Evolutionary conservation across 2,797 vertebrate species (phyloP).

Genomic region (Notoglanidium macrostoma): DNA sequence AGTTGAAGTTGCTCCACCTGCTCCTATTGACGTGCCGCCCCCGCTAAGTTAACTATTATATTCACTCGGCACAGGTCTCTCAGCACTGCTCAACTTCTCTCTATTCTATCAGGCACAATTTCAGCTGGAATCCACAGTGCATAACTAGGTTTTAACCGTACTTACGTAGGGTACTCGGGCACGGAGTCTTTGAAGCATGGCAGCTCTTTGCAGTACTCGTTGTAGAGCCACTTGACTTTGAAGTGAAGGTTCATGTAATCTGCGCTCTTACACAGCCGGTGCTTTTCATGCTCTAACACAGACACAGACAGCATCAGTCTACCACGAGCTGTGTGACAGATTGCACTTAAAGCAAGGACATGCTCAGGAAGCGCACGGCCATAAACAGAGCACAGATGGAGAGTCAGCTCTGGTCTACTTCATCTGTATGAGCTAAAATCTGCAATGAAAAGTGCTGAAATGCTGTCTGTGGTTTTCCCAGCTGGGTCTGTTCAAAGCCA

Average conservation of each 20-base stretch:
- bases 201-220: slow-evolving; percentile 94
- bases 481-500: background rate
- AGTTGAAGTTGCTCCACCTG: background rate
- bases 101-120: background rate
- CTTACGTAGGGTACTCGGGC: slow-evolving; percentile 88
- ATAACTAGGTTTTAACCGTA: slow-evolving; percentile 26
- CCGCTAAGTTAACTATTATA: background rate
- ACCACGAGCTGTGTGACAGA: slow-evolving; percentile 20
- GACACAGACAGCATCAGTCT: slow-evolving; percentile 52
- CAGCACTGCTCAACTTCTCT: background rate
- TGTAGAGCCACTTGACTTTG: slow-evolving; percentile 98
- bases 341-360: slow-evolving; percentile 16
- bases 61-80: background rate
- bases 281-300: slow-evolving; percentile 87
- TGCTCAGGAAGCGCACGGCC: background rate
- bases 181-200: slow-evolving; percentile 87
- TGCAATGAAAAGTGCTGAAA: background rate
- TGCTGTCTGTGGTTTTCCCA: background rate
- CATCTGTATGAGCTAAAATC: background rate
- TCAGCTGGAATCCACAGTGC: background rate
- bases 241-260: slow-evolving; percentile 99
- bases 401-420: background rate
- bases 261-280: slow-evolving; percentile 94
- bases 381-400: slow-evolving; percentile 29
- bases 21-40: background rate